Evolutionary conservation across 2,113 vertebrate genomes (phyloP).

Genomic region (Cephalopterus ornatus): DNA sequence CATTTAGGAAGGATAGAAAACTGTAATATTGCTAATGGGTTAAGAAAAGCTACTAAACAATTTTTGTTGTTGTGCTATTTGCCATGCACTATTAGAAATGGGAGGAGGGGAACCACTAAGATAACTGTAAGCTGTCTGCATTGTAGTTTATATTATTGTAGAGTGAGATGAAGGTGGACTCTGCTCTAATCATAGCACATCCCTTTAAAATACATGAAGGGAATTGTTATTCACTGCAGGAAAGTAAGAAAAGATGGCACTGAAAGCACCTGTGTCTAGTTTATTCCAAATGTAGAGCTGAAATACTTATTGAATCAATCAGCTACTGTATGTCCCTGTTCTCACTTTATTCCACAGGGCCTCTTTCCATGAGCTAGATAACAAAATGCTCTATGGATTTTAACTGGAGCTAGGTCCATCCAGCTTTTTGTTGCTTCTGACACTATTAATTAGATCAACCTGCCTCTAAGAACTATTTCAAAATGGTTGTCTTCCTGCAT

Average conservation of each 20-base stretch:
- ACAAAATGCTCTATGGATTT: constrained; percentile 43
- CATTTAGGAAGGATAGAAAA: not conserved
- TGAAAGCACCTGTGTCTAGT: not conserved
- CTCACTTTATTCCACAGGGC: not conserved
- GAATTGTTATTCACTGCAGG: not conserved
- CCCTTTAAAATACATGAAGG: not conserved
- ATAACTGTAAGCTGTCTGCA: not conserved
- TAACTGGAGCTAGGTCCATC: constrained; percentile 30
- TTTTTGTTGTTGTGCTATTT: not conserved
- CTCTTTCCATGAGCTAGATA: not conserved
- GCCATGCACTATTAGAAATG: not conserved
- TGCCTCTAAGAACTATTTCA: constrained; percentile 34
- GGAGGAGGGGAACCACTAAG: not conserved
- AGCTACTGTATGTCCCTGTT: not conserved
- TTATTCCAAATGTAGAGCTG: not conserved
- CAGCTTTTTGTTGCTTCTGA: constrained; percentile 63
- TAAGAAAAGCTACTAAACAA: not conserved
- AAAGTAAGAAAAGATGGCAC: not conserved
- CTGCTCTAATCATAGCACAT: not conserved
- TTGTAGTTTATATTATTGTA: not conserved
- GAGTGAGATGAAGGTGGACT: not conserved
- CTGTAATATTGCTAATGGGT: not conserved
- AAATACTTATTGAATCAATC: not conserved
- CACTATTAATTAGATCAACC: constrained; percentile 67
- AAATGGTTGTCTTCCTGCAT: constrained; percentile 35